Evolutionary conservation across 2,888 invertebrate genomes (phyloP).

Genomic region (Sinodicranocentrus sp.): DNA sequence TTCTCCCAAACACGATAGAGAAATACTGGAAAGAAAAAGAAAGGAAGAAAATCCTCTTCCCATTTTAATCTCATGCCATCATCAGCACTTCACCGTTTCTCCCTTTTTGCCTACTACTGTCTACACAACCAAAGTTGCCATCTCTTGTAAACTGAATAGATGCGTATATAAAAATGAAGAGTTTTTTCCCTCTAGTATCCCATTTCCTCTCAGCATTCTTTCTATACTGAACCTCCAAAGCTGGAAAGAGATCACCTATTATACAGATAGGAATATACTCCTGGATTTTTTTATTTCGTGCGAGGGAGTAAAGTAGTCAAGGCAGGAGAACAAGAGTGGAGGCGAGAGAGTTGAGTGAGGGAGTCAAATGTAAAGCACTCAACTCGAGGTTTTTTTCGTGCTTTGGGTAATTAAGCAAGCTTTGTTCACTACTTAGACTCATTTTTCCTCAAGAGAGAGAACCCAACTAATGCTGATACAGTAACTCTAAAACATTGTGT

Average conservation of each 20-base stretch:
- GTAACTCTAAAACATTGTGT: too few relatives aligned
- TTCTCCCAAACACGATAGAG: not conserved
- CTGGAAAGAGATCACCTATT: not conserved
- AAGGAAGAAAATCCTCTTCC: slow-evolving; percentile 75
- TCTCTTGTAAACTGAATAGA: too few relatives aligned
- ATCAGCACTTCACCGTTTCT: slow-evolving; percentile 76
- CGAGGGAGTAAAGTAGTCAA: slow-evolving; percentile 34
- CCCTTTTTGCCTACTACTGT: too few relatives aligned
- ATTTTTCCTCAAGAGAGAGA: slow-evolving; percentile 70
- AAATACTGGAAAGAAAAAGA: slow-evolving; percentile 10
- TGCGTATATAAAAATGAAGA: slow-evolving; percentile 39
- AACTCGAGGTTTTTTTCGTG: slow-evolving; percentile 75
- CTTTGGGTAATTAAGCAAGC: slow-evolving; percentile 77
- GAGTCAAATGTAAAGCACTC: slow-evolving; percentile 77
- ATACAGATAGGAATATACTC: not conserved
- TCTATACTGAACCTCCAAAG: not conserved
- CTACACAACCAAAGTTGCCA: too few relatives aligned
- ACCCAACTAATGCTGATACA: too few relatives aligned
- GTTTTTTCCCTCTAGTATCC: slow-evolving; percentile 70
- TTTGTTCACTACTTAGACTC: slow-evolving; percentile 76
- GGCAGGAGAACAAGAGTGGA: slow-evolving; percentile 5
- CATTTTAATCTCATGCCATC: slow-evolving; percentile 77
- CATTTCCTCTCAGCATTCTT: slow-evolving; percentile 66
- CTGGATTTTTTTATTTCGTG: slow-evolving; percentile 31
- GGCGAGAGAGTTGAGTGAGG: slow-evolving; percentile 65